Evolutionary conservation across 1,140 invertebrate species (phyloP), one percentile per base, ranked within the genome.

Genomic region (Radopholus similis): DNA sequence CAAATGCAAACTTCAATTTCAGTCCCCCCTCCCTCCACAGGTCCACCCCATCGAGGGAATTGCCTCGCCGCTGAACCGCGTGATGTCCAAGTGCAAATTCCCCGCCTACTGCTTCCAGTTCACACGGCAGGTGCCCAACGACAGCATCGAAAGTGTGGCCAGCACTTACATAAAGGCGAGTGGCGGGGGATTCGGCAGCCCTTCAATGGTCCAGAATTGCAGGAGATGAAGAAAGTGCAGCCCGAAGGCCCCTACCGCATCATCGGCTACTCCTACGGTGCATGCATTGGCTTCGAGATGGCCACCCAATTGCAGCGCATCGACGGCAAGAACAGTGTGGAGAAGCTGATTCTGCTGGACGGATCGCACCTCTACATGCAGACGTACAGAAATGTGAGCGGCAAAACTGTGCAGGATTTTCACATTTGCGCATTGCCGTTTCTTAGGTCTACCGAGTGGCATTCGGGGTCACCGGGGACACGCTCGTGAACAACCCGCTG

Each of bases 211-310:
- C 28, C 3, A 11, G n/a, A 40, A n/a, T 73, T 80, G 4, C 83
- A 88, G 82, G 85, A 90, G 83, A 88, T 95, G 62, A 88, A 88
- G 75, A 85, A 85, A 28, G 84, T 91, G n/a, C 90, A 93, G 83
- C 87, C 88, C 0, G 84, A 87, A 64, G 90, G 91, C 63, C 91
- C 93, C 0, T 95, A 92, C 85, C 87, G 88, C 23, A 83, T 98
- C 40, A 87, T 90, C 37, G 95, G 93, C 2, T 97, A 97, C 83
- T 97, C 94, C 0, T 97, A 91, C 83, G 95, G 95, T 51, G 89
- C 90, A 8, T 88, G 89, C 64, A 88, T 97, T 9, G 92, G 90
- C 4, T 91, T 94, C 80, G 95, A 97, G 85, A 95, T 97, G 88
- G 90, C 89, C 2, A 74, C 89, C 9, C 88, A 90, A 76, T 82